Conservation (phyloP, 2,113 vertebrate genomes). For the Trematocara marginatum region DNA sequence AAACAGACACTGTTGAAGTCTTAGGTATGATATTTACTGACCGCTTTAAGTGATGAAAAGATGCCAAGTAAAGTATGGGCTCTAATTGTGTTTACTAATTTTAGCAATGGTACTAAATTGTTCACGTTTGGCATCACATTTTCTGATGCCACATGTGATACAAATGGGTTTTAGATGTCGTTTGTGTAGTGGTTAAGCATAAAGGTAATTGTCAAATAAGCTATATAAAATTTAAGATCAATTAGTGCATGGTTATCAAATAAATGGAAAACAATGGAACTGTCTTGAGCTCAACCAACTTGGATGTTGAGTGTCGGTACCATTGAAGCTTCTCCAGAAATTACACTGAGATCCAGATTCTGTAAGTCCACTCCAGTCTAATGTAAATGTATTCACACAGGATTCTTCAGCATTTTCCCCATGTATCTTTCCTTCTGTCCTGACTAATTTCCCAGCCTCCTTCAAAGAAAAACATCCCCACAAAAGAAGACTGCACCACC, state of each 20-base stretch:
- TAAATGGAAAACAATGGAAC: neutral
- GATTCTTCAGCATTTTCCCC: neutral
- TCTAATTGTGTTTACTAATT: neutral
- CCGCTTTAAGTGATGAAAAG: neutral
- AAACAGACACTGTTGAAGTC: neutral
- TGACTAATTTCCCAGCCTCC: neutral
- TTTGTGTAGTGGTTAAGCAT: neutral
- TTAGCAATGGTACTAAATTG: conserved; percentile 6
- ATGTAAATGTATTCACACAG: neutral
- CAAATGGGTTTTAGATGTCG: neutral
- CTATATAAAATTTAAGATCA: neutral
- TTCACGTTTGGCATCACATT: neutral
- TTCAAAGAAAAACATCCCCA: neutral
- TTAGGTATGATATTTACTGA: neutral
- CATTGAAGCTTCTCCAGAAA: neutral
- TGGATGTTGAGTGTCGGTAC: neutral
- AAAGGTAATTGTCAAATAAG: neutral
- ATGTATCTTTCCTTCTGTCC: neutral
- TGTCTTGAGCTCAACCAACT: neutral
- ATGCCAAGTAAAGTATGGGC: neutral
- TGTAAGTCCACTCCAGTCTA: neutral
- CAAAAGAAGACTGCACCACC: neutral
- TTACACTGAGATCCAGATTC: neutral
- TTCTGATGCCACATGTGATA: neutral
- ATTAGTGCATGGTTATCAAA: neutral